A percentile compares a stretch with the other conserved stretches of the same genome.
Evolutionary conservation across 2,113 vertebrate genomes (phyloP).

Genomic region (Corapipo altera): DNA sequence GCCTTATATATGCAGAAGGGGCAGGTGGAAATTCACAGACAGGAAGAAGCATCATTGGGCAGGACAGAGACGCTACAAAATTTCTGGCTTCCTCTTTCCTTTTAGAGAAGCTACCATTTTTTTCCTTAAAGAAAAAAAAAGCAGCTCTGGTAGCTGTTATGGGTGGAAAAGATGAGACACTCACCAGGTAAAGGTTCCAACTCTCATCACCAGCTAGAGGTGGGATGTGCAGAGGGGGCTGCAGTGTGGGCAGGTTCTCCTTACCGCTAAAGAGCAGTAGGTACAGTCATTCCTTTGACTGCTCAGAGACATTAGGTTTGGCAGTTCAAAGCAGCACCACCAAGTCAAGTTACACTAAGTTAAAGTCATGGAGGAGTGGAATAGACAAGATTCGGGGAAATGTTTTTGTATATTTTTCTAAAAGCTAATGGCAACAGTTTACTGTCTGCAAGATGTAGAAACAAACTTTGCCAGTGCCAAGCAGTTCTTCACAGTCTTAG

Average conservation of each 20-base stretch:
- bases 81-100: conserved; percentile 83
- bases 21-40: conserved; percentile 83
- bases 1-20: conserved; percentile 72
- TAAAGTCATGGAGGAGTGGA: not conserved
- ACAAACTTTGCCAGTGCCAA: not conserved
- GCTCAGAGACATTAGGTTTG: not conserved
- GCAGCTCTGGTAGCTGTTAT: not conserved
- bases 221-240: conserved; percentile 55
- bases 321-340: not conserved
- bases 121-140: not conserved
- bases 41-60: conserved; percentile 88
- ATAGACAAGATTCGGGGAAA: not conserved
- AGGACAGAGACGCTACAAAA: conserved; percentile 6
- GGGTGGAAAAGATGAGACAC: conserved; percentile 73
- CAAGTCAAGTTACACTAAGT: not conserved
- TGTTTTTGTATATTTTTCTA: not conserved
- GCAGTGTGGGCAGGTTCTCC: conserved; percentile 8
- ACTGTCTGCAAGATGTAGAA: not conserved
- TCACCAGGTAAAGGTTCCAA: conserved; percentile 50
- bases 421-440: not conserved
- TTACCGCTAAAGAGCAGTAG: conserved; percentile 5
- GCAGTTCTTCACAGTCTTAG: not conserved
- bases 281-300: not conserved
- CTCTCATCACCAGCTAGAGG: conserved; percentile 37
- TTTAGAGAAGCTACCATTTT: conserved; percentile 6